Evolutionary conservation across 2,888 invertebrate species (phyloP).

Genomic region (Nymphalis urticae): DNA sequence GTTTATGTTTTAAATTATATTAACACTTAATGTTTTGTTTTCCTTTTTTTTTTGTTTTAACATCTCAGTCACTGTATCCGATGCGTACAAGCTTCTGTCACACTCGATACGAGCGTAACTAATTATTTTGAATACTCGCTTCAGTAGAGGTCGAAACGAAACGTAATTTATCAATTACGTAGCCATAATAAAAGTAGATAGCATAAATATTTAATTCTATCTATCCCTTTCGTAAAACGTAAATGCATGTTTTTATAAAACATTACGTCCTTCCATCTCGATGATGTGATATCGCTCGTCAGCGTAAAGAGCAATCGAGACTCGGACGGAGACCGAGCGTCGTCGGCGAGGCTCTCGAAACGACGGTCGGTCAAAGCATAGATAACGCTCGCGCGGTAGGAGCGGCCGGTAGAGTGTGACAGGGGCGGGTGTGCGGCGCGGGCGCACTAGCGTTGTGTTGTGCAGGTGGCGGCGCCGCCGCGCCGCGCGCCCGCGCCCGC

Average conservation of each 20-base stretch:
- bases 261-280: no score
- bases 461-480: slow-evolving; percentile 73
- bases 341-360: no score
- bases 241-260: background rate
- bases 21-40: slow-evolving; percentile 20
- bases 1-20: slow-evolving; percentile 42
- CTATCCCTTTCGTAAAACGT: background rate
- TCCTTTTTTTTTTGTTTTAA: slow-evolving; percentile 24
- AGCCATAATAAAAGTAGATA: slow-evolving; percentile 3
- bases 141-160: slow-evolving; percentile 30
- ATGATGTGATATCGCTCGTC: no score
- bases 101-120: slow-evolving; percentile 28
- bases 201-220: background rate
- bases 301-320: no score
- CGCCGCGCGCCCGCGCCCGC: slow-evolving; percentile 81
- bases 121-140: slow-evolving; percentile 28
- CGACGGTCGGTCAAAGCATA: slow-evolving; percentile 22
- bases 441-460: slow-evolving; percentile 51
- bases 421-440: slow-evolving; percentile 36
- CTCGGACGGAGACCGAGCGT: no score
- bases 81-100: slow-evolving; percentile 39
- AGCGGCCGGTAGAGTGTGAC: slow-evolving; percentile 28
- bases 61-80: slow-evolving; percentile 30
- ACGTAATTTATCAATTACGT: slow-evolving; percentile 16
- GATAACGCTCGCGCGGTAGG: slow-evolving; percentile 16